Evolutionary conservation across 92 coral and sea anemone genomes (phyloP), one percentile per base, ranked within the genome.

Genomic region (Pocillopora grandis): DNA sequence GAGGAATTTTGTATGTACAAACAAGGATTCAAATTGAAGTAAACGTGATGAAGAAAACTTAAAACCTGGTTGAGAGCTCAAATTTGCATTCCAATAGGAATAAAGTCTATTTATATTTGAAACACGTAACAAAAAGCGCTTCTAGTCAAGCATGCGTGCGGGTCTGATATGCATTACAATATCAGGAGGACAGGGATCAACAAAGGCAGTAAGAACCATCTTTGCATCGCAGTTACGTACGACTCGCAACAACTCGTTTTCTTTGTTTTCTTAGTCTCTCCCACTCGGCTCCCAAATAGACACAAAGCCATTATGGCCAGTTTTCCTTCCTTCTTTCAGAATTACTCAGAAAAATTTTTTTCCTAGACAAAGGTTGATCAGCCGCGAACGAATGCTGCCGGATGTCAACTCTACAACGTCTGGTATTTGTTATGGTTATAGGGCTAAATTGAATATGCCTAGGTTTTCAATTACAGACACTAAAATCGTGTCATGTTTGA

Each of bases 361-460:
- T 20, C 5, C 23, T 27, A 27, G 31, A 36, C 61, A 11, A 36
- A 19, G 57, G 35, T 55, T 49, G 5, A 13, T 16, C 80, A 23
- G 62, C 62, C 86, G 62, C 33, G 72, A 59, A 52, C 62, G 73
- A 73, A 83, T 83, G 73, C 86, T 31, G 42, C 17, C 83, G 88
- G 83, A 84, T 84, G 83, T 84, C 88, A 76, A 76, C 81, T 66
- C 77, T 76, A 18, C 58, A 84, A 74, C 76, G 88, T 70, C 82
- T 84, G 88, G 88, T 68, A 76, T 84, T 84, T 84, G 82, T 77
- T 84, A 77, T 84, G 88, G 88, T 84, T 84, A 84, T 84, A 23
- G 20, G 63, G 76, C 83, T 76, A 72, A 88, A 79, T 71, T 77
- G 83, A 78, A 87, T 77, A 83, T 83, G 88, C 88, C 88, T 72